Evolutionary conservation across 2,113 vertebrate genomes (phyloP), one percentile per base, ranked within the genome.

Genomic region (Charadrius vociferus): DNA sequence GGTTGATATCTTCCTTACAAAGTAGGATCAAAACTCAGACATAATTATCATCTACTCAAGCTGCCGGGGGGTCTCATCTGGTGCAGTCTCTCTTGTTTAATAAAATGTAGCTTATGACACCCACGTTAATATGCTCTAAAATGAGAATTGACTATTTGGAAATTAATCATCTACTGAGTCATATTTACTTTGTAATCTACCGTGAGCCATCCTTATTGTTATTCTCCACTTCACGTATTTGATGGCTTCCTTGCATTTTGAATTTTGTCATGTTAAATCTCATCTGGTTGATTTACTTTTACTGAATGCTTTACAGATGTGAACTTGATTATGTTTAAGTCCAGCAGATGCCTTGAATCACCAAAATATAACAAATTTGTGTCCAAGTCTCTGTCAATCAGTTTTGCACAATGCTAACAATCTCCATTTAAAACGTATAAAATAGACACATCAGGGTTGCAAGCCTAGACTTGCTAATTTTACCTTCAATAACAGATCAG

Each of bases 341-440:
- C 89, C 86, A 88, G 62, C 0, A 32, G 41, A 77, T 72, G 88
- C 52, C 36, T 90, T 72, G 53, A 93, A 79, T 59, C 73, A 88
- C 59, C 43, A 90, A 91, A 88, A 80, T 81, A 52, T 49, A 71
- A 86, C 47, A 68, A 66, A 77, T 83, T 50, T 74, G 8, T 61
- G 26, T 68, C 77, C 97, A 74, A 90, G 45, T 27, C 55, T 66
- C 68, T 86, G 80, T 87, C 95, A 89, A 24, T 90, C 67, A 83
- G 29, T 50, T 91, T 77, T 59, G 5, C 2, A 10, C 86, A 59
- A 72, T 37, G 26, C 58, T 93, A 86, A 41, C 37, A 8, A 43
- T 32, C 82, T 72, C 75, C 52, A 50, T 72, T 80, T 82, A 55
- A 62, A 88, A 61, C 49, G 30, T 34, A 75, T 79, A 58, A 90